Percentiles rank a stretch among this genome's conserved stretches.
These are phyloP conservation scores for Alloscopus bannaensis DNA, from an alignment of 2,888 invertebrate genomes.

Conservation along the genomic window DNA sequence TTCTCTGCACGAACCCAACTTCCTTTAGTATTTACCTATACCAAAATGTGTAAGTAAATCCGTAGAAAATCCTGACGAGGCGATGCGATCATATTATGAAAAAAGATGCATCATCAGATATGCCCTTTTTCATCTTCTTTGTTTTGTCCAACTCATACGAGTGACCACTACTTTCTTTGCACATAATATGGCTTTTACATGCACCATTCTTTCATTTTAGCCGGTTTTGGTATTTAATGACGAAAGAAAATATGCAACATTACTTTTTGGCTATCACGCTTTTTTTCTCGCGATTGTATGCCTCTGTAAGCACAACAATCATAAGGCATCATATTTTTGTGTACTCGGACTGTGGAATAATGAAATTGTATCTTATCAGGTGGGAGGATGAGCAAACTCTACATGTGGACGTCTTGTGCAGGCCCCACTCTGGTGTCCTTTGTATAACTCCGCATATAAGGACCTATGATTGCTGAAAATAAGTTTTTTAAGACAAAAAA, in stretches of 20 bases:
- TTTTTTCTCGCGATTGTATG: too few relatives aligned
- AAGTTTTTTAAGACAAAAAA: neutral
- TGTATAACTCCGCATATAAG: neutral
- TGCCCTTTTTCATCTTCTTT: constrained; percentile 11
- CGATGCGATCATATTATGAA: neutral
- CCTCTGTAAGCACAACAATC: too few relatives aligned
- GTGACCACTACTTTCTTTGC: neutral
- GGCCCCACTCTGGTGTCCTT: constrained; percentile 4
- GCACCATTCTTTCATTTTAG: constrained; percentile 28
- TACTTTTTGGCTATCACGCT: constrained; percentile 22
- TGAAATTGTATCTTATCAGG: constrained; percentile 30
- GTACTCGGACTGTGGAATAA: constrained; percentile 11
- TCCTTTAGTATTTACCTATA: neutral
- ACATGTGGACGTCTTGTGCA: too few relatives aligned
- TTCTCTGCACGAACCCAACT: neutral
- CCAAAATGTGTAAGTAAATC: neutral
- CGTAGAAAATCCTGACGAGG: neutral
- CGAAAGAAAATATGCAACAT: constrained; percentile 34
- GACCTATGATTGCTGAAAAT: constrained; percentile 3
- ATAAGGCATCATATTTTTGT: constrained; percentile 29
- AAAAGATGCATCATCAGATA: too few relatives aligned
- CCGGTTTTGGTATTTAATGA: constrained; percentile 35
- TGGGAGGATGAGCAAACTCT: constrained; percentile 28
- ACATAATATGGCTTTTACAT: constrained; percentile 1
- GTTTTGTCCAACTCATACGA: neutral